Conservation (phyloP, 2,113 vertebrate species). For the Prinia subflava region DNA sequence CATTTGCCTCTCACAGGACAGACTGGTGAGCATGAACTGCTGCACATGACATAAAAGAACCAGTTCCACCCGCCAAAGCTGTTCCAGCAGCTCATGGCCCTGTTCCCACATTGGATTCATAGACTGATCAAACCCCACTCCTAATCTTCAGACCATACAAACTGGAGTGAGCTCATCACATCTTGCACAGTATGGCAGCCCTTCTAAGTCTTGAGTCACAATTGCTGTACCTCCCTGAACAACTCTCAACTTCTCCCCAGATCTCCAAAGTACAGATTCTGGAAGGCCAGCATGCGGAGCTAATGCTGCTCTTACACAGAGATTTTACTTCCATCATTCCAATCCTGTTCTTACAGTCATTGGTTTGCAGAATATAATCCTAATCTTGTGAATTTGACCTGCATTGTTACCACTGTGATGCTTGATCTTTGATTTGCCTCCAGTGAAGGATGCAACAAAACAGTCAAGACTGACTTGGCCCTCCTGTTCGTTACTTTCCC, state of each 20-base stretch:
- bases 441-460: not conserved
- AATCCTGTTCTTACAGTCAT: not conserved
- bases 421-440: not conserved
- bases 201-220: not conserved
- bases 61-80: conserved; percentile 10
- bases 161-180: not conserved
- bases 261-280: not conserved
- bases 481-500: not conserved
- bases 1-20: not conserved
- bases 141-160: not conserved
- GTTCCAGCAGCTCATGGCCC: not conserved
- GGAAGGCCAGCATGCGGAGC: not conserved
- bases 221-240: not conserved
- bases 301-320: not conserved
- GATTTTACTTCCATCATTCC: not conserved
- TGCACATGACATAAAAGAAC: not conserved
- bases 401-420: not conserved
- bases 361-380: not conserved
- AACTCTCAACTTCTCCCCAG: not conserved
- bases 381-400: not conserved
- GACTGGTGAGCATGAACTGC: not conserved
- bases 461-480: not conserved
- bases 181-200: not conserved
- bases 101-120: not conserved
- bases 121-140: not conserved